These are phyloP conservation scores for Hydrotaea cyrtoneurina DNA, from an alignment of 2,888 invertebrate genomes.

Conservation along the genomic window DNA sequence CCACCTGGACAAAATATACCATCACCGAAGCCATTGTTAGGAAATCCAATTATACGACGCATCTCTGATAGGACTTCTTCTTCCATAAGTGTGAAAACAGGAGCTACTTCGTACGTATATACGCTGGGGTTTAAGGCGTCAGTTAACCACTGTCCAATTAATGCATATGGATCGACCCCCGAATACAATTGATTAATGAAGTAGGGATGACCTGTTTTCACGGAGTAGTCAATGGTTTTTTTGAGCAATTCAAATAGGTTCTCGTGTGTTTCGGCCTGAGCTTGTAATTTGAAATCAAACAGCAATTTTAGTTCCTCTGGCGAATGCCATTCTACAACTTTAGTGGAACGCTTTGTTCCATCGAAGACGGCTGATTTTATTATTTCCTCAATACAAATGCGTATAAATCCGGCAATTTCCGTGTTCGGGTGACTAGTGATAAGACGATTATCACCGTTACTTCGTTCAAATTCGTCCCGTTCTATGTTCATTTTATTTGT, in stretches of 20 bases:
- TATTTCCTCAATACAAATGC: slow-evolving; percentile 86
- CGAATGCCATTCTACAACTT: slow-evolving; percentile 91
- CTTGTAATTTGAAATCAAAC: slow-evolving; percentile 85
- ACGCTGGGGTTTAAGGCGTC: slow-evolving; percentile 93
- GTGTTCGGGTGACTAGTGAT: slow-evolving; percentile 84
- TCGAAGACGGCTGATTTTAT: slow-evolving; percentile 89
- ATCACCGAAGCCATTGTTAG: slow-evolving; percentile 87
- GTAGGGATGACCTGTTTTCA: slow-evolving; percentile 94
- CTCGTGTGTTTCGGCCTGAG: slow-evolving; percentile 85
- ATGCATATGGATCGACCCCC: slow-evolving; percentile 90
- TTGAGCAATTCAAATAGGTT: slow-evolving; percentile 85
- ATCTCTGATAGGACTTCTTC: slow-evolving; percentile 90
- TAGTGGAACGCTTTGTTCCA: slow-evolving; percentile 86
- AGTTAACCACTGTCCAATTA: slow-evolving; percentile 92
- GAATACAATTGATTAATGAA: slow-evolving; percentile 95
- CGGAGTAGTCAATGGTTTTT: slow-evolving; percentile 90
- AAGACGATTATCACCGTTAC: slow-evolving; percentile 46
- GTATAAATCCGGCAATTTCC: slow-evolving; percentile 87
- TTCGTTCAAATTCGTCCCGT: background rate
- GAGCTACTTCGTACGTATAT: slow-evolving; percentile 94
- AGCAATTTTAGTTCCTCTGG: slow-evolving; percentile 87
- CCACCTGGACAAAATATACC: slow-evolving; percentile 96
- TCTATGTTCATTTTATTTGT: slow-evolving; percentile 41
- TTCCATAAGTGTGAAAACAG: slow-evolving; percentile 93
- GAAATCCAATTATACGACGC: slow-evolving; percentile 89